Evolutionary conservation across 2,888 invertebrate genomes (phyloP).

Genomic region (Eristalis tenax): DNA sequence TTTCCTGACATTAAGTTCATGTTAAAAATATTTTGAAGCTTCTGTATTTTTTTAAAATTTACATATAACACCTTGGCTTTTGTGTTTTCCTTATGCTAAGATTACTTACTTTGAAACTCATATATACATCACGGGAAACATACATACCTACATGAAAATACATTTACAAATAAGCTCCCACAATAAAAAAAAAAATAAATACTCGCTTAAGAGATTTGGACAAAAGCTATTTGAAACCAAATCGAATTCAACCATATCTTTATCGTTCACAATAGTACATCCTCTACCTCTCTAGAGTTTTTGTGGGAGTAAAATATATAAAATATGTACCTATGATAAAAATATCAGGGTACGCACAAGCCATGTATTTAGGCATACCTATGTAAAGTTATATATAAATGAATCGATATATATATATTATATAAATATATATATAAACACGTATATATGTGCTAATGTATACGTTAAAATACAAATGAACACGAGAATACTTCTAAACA

Average conservation of each 20-base stretch:
- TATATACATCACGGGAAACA: neutral
- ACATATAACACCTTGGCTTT: neutral
- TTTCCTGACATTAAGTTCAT: no score
- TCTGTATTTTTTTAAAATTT: no score
- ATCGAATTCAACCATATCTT: constrained; percentile 6
- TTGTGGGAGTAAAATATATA: constrained; percentile 17
- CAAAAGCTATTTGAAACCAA: constrained; percentile 1
- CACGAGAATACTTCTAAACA: neutral
- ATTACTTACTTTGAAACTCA: constrained; percentile 3
- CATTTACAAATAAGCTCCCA: neutral
- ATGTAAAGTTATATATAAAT: no score
- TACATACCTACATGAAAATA: neutral
- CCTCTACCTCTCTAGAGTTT: constrained; percentile 6
- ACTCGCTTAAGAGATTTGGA: neutral
- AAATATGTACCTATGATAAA: neutral
- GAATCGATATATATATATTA: no score
- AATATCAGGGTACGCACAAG: neutral
- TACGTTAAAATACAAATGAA: neutral
- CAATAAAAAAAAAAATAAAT: no score
- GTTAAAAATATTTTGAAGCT: no score
- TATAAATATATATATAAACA: constrained; percentile 2
- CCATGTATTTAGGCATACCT: no score
- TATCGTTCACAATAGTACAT: constrained; percentile 21
- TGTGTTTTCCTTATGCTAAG: neutral
- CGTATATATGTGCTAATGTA: neutral